A percentile compares a stretch with the other conserved stretches of the same genome.
Evolutionary conservation across 2,797 vertebrate species (phyloP).

Genomic region (Orientallactaga sibirica): DNA sequence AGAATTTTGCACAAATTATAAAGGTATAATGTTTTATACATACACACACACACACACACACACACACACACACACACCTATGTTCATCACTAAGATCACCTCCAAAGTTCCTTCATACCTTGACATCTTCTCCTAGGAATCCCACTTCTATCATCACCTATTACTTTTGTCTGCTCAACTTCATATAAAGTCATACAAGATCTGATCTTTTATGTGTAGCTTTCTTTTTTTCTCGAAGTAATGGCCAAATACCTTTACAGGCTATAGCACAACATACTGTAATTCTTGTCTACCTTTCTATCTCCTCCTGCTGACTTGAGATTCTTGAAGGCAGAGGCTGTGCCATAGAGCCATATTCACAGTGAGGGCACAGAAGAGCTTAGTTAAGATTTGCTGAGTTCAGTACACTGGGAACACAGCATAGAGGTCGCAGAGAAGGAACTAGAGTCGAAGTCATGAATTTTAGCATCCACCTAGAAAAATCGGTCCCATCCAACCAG

Average conservation of each 20-base stretch:
- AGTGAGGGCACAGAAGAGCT: slow-evolving; percentile 34
- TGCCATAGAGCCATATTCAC: neutral
- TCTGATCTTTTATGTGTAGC: neutral
- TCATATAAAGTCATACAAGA: slow-evolving; percentile 28
- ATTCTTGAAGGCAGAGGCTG: neutral
- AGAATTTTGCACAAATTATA: slow-evolving; percentile 16
- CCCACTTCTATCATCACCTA: neutral
- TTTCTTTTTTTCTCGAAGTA: slow-evolving; percentile 53
- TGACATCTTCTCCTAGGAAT: neutral
- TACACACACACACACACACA: neutral
- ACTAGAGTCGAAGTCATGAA: neutral
- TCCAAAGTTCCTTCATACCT: neutral
- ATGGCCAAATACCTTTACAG: slow-evolving; percentile 51
- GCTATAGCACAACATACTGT: neutral
- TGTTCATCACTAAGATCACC: slow-evolving; percentile 7
- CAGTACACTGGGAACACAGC: neutral
- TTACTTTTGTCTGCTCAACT: slow-evolving; percentile 6
- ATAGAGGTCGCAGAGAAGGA: neutral
- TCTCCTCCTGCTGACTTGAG: slow-evolving; percentile 23
- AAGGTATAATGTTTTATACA: neutral
- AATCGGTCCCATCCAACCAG: neutral
- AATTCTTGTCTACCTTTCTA: slow-evolving; percentile 26
- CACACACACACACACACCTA: neutral
- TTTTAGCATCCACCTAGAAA: slow-evolving; percentile 7
- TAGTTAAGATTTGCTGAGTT: slow-evolving; percentile 44